Base-by-base conservation (phyloP, 2,113 vertebrate genomes). In the Otocyon megalotis region DNA sequence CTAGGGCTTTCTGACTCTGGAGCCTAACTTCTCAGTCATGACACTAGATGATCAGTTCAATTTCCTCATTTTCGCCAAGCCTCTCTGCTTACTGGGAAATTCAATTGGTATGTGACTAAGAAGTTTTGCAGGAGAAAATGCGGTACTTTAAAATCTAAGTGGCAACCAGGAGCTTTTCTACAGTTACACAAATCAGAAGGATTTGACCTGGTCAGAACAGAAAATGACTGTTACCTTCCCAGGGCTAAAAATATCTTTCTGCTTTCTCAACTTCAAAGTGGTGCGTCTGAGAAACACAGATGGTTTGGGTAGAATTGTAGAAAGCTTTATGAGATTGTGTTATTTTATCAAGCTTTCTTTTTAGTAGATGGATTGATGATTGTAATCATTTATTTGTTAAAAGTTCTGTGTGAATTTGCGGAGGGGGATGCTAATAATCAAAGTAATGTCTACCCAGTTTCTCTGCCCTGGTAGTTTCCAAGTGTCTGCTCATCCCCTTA, bases 321-420 rank as follows among this genome's bases (percentile, higher is more conserved):
- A 97, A 93, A 82, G 8, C 56, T 79, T 93, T 79, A 26, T 16
- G 17, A 54, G 26, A 95, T 69, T 50, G 50, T 20, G 6, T 93
- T 90, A 17, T 87, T 92, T 93, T 87, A 30, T 53, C 86, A 89
- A 77, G 74, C 15, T 69, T 56, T 32, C 32, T 63, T 69, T 71
- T 90, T 74, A 74, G 77, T 69, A 81, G 71, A 62, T 93, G 85
- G 94, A 81, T 60, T 88, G 60, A 83, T 77, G 28, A 77, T 79
- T 71, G 8, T 53, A 79, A 89, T 93, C 4, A 65, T 67, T 93
- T 86, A 53, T 35, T 81, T 93, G 86, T 65, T 65, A 17, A 93
- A 82, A 85, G 35, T 77, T 92, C 26, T 88, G 8, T 88, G 43
- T 69, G 82, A 37, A 95, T 92, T 83, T 65, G 65, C 95, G 74